Conservation (phyloP, 2,888 invertebrate species). For the Antheraea yamamai region DNA sequence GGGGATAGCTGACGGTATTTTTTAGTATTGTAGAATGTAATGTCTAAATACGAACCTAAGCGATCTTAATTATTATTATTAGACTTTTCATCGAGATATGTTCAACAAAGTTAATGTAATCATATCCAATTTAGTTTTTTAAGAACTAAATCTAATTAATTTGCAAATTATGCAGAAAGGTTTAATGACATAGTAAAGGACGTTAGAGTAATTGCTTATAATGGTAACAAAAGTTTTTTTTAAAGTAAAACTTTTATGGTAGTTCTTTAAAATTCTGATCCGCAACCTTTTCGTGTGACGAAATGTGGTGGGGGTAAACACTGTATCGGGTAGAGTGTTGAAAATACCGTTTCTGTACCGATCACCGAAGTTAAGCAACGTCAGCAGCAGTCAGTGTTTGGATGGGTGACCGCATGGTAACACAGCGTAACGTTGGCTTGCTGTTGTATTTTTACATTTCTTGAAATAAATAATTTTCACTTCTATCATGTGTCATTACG, state of each 20-base stretch:
- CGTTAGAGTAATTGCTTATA: not conserved
- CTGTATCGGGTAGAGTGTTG: too few relatives aligned
- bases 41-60: too few relatives aligned
- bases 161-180: not conserved
- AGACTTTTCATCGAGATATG: not conserved
- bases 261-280: too few relatives aligned
- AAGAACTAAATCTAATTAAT: not conserved
- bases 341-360: too few relatives aligned
- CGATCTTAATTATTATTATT: too few relatives aligned
- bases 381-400: constrained; percentile 78
- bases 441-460: constrained; percentile 14
- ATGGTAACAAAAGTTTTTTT: not conserved
- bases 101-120: not conserved
- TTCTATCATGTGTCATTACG: too few relatives aligned
- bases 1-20: too few relatives aligned
- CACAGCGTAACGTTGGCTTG: constrained; percentile 52
- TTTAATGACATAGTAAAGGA: not conserved
- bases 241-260: too few relatives aligned
- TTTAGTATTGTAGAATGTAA: too few relatives aligned
- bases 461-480: too few relatives aligned
- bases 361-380: constrained; percentile 73
- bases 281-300: too few relatives aligned
- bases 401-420: constrained; percentile 76
- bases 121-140: not conserved
- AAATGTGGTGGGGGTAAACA: too few relatives aligned